A percentile compares a stretch with the other conserved stretches of the same genome.
Conservation (phyloP, 2,797 vertebrate species). For the Leucoraja ocellata region DNA sequence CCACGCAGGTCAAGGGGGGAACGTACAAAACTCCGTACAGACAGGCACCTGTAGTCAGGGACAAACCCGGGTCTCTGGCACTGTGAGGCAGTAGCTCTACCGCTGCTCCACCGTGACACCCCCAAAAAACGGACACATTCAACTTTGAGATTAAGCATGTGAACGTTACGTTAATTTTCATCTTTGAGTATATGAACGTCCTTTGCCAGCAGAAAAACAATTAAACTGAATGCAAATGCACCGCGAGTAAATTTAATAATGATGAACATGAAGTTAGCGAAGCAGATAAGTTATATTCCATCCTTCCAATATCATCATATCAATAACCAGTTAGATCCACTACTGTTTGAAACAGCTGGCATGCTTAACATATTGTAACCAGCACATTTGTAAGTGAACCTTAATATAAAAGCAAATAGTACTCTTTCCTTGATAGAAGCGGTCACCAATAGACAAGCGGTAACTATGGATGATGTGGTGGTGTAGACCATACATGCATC, state of each 20-base stretch:
- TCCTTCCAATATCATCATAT: neutral
- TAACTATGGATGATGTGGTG: neutral
- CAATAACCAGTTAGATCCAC: neutral
- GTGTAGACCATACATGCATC: neutral
- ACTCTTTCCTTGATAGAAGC: neutral
- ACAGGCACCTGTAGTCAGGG: too few relatives aligned
- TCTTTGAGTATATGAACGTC: neutral
- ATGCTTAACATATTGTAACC: neutral
- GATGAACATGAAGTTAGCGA: neutral
- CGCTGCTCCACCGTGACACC: too few relatives aligned
- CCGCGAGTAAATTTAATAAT: neutral
- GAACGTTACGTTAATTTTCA: neutral
- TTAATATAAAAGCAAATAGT: neutral
- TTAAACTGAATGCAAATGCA: neutral
- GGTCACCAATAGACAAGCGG: neutral
- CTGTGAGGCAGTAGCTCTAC: too few relatives aligned
- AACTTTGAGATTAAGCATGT: neutral
- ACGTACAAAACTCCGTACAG: too few relatives aligned
- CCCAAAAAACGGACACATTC: neutral
- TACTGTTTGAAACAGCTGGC: neutral
- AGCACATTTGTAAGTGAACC: neutral
- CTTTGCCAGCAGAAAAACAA: neutral
- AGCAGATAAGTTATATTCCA: neutral
- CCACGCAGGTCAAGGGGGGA: too few relatives aligned
- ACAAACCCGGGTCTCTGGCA: too few relatives aligned